Percentiles rank a stretch among this genome's conserved stretches.
phyloP scores from a whole-genome alignment of 2,888 invertebrate genomes.

The Drosophila mettleri region DNA sequence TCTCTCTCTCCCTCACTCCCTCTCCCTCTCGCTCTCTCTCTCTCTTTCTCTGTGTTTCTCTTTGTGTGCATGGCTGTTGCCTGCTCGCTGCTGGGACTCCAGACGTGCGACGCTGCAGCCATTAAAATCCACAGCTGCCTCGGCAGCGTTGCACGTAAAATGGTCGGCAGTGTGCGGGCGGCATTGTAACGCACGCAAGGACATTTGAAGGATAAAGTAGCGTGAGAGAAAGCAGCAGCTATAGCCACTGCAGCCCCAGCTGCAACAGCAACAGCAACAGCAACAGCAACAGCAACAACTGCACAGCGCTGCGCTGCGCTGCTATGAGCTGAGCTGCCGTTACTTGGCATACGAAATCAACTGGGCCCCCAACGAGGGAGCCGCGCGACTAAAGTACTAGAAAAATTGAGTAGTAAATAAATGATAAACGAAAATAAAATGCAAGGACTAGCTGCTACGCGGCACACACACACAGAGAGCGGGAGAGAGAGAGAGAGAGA shows the following conservation, averaged over 20 bases:
- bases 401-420: constrained; percentile 83
- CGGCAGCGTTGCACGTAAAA: constrained; percentile 56
- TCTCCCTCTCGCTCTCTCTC: background rate
- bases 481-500: too few species aligned
- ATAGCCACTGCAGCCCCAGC: constrained; percentile 22
- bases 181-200: constrained; percentile 80
- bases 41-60: background rate
- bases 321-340: constrained; percentile 70
- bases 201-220: constrained; percentile 83
- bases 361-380: constrained; percentile 67
- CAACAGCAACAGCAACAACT: constrained; percentile 19
- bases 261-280: constrained; percentile 19
- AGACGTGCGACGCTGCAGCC: constrained; percentile 77
- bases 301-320: background rate
- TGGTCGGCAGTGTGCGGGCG: constrained; percentile 59
- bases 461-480: constrained; percentile 29
- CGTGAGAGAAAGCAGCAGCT: constrained; percentile 62
- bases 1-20: background rate
- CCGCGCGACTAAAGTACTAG: constrained; percentile 75
- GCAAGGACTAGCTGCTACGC: constrained; percentile 65
- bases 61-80: constrained; percentile 33
- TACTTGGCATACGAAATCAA: constrained; percentile 79
- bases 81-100: constrained; percentile 66
- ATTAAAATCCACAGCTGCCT: constrained; percentile 74
- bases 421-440: constrained; percentile 82